phyloP scores from a whole-genome alignment of 2,797 vertebrate genomes.

The Urosaurus nigricauda region DNA sequence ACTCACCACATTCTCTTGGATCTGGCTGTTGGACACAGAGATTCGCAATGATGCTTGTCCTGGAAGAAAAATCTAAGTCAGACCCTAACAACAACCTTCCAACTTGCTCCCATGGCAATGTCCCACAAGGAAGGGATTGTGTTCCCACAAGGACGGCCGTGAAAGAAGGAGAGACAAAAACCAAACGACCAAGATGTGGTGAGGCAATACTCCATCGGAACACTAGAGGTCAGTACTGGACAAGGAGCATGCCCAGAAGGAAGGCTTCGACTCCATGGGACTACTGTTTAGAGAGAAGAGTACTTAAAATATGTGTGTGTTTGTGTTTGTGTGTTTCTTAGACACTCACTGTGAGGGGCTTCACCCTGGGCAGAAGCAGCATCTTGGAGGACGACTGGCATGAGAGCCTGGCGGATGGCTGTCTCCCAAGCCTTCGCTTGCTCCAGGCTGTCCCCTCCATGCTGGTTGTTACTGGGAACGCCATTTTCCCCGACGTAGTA shows the following conservation, averaged over 20 bases:
- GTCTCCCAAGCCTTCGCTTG: slow-evolving; percentile 88
- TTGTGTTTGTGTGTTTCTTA: too few species aligned
- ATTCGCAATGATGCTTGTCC: slow-evolving; percentile 91
- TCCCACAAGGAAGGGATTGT: neutral
- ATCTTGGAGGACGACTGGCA: slow-evolving; percentile 85
- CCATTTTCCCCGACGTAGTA: slow-evolving; percentile 91
- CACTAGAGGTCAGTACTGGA: neutral
- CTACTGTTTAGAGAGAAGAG: too few species aligned
- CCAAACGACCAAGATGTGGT: neutral
- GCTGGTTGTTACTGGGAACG: slow-evolving; percentile 75
- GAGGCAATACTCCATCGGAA: neutral
- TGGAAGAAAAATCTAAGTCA: slow-evolving; percentile 53
- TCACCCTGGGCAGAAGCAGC: slow-evolving; percentile 60
- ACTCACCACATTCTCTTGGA: slow-evolving; percentile 91
- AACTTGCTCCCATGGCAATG: too few species aligned
- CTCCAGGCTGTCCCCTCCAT: slow-evolving; percentile 85
- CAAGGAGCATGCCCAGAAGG: neutral
- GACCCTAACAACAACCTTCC: neutral
- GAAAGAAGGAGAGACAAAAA: neutral
- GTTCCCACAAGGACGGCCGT: neutral
- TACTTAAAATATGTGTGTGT: too few species aligned
- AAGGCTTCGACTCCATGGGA: neutral
- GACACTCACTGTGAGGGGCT: slow-evolving; percentile 63
- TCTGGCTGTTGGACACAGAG: slow-evolving; percentile 92
- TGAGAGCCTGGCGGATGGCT: slow-evolving; percentile 90